phyloP scores from a whole-genome alignment of 2,888 invertebrate genomes.

The Caenorhabditis sp. region DNA sequence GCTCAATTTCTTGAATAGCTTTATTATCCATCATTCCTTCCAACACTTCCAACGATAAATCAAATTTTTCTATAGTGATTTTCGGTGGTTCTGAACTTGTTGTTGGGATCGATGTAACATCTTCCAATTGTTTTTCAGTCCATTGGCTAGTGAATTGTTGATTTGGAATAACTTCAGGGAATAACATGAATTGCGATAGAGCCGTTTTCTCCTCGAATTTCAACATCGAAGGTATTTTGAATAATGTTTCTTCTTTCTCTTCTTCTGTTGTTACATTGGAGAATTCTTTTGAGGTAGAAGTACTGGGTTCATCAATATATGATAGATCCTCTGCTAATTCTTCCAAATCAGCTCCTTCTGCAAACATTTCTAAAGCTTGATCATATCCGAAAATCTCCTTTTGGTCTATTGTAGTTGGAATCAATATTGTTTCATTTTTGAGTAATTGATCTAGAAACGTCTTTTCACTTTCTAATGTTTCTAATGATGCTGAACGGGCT shows the following conservation, averaged over 20 bases:
- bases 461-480: constrained; percentile 18
- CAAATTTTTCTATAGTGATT: background rate
- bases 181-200: constrained; percentile 11
- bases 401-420: constrained; percentile 34
- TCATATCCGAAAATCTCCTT: constrained; percentile 26
- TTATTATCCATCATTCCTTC: constrained; percentile 12
- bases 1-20: background rate
- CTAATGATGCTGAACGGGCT: constrained; percentile 16
- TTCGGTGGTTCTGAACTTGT: background rate
- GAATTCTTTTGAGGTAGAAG: constrained; percentile 12
- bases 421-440: constrained; percentile 23
- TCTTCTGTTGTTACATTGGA: constrained; percentile 5
- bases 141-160: constrained; percentile 30
- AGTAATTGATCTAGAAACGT: constrained; percentile 32
- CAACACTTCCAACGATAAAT: constrained; percentile 23
- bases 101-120: background rate
- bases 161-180: constrained; percentile 23
- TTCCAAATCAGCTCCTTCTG: constrained; percentile 29
- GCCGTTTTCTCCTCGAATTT: constrained; percentile 5
- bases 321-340: constrained; percentile 6
- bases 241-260: background rate
- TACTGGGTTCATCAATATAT: constrained; percentile 25
- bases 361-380: constrained; percentile 26
- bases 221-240: constrained; percentile 2
- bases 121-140: constrained; percentile 4